Evolutionary conservation across 2,113 vertebrate species (phyloP).

Genomic region (Phyllostomus hastatus): DNA sequence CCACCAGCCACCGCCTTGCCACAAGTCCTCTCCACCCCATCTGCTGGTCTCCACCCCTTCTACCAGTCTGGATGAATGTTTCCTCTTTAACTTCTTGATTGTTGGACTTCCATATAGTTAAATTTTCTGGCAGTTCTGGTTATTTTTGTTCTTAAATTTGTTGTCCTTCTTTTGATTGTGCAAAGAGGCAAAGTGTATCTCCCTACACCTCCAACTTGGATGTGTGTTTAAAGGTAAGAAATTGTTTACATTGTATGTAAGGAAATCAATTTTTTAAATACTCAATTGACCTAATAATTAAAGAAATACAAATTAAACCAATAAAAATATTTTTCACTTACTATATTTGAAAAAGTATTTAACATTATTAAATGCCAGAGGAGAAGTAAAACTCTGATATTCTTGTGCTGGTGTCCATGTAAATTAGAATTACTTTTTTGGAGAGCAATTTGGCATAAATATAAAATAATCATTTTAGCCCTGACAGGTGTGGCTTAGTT

Average conservation of each 20-base stretch:
- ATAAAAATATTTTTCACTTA: neutral
- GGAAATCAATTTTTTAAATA: neutral
- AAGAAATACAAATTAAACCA: neutral
- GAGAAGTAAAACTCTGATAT: neutral
- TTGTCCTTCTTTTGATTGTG: no score
- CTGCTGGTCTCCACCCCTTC: no score
- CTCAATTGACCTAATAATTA: neutral
- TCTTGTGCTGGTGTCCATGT: neutral
- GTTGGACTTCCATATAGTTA: no score
- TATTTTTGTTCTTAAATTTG: no score
- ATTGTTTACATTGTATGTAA: neutral
- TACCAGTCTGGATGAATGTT: no score
- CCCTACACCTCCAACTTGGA: no score
- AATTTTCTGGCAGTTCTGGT: no score
- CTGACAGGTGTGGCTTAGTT: no score
- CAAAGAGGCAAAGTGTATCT: no score
- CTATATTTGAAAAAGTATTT: neutral
- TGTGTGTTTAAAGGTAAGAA: neutral
- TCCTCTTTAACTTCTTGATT: no score
- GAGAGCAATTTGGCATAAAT: neutral
- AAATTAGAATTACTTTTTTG: neutral
- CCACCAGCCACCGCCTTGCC: no score
- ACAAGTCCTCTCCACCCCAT: no score
- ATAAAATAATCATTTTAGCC: neutral
- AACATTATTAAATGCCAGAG: conserved; percentile 19